Base-by-base conservation (phyloP, 2,797 vertebrate species). In the Babyrousa celebensis region DNA sequence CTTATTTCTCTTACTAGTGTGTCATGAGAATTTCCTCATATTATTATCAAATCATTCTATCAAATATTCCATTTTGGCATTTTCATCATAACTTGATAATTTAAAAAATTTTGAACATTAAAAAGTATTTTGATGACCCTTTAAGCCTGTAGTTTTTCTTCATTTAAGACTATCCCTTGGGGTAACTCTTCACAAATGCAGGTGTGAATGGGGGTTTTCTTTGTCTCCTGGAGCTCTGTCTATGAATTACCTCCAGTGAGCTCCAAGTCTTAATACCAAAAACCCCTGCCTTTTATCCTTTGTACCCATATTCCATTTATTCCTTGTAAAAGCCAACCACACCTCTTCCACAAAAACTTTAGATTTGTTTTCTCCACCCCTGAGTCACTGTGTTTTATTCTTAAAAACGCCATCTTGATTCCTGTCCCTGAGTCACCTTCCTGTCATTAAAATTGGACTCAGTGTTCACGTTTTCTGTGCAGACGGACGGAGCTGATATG, bases 361-460 rank as follows among this genome's bases (percentile, higher is more conserved):
- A 85, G 58, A 43, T 88, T 43, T 27, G 58, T 83, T 92, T 90
- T 58, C 40, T 58, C 60, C 52, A 87, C 56, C 25, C 29, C 67
- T 58, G 88, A 95, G 36, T 96, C 80, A 95, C 82, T 63, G 70
- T 56, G 54, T 83, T 95, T 95, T 92, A 75, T 95, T 96, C 85
- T 94, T 88, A 48, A 90, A 90, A 90, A 77, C 36, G 85, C 48
- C 36, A 83, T 75, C 94, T 97, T 36, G 83, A 32, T 94, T 96
- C 82, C 68, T 82, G 54, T 60, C n/a, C 85, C 70, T 79, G 89
- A 94, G 82, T 95, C 85, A 96, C 74, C 68, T 94, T 95, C 68
- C 52, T 83, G 75, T 72, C 40, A 77, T 90, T 91, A 95, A 92
- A 92, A 90, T 67, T 58, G 10, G 56, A 65, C 16, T 52, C 18